Evolutionary conservation across 2,113 vertebrate species (phyloP).

Genomic region (Sarotherodon lohbergeri): DNA sequence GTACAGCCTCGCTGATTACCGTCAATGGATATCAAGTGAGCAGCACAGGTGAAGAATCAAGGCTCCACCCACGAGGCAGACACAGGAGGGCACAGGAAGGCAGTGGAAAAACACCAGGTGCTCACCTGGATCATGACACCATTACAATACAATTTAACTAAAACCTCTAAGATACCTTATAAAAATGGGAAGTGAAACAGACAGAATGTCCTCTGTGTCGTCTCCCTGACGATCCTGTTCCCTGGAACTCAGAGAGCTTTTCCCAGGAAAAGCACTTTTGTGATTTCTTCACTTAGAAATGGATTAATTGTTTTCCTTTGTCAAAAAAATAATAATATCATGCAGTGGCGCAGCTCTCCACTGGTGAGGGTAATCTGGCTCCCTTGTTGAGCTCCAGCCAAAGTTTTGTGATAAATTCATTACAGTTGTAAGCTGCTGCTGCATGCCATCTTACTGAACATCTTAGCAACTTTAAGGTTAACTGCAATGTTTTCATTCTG

Average conservation of each 20-base stretch:
- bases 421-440: fast-evolving
- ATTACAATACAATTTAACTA: neutral
- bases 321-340: neutral
- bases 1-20: neutral
- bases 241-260: neutral
- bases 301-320: neutral
- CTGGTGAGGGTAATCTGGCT: neutral
- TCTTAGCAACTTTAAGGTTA: neutral
- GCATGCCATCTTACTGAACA: neutral
- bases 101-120: neutral
- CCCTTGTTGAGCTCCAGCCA: neutral
- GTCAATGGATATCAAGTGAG: neutral
- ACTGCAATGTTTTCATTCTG: neutral
- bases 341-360: fast-evolving
- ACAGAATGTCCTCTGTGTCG: neutral
- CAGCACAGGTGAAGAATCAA: neutral
- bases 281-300: fast-evolving
- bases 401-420: neutral
- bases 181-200: neutral
- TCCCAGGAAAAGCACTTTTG: neutral
- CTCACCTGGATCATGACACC: fast-evolving
- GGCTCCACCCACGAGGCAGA: neutral
- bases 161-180: neutral
- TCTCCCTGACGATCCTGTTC: neutral
- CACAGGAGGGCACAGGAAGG: fast-evolving